These are phyloP conservation scores for Prochilodus magdalenae DNA, from an alignment of 2,113 vertebrate species.

Conservation along the genomic window DNA sequence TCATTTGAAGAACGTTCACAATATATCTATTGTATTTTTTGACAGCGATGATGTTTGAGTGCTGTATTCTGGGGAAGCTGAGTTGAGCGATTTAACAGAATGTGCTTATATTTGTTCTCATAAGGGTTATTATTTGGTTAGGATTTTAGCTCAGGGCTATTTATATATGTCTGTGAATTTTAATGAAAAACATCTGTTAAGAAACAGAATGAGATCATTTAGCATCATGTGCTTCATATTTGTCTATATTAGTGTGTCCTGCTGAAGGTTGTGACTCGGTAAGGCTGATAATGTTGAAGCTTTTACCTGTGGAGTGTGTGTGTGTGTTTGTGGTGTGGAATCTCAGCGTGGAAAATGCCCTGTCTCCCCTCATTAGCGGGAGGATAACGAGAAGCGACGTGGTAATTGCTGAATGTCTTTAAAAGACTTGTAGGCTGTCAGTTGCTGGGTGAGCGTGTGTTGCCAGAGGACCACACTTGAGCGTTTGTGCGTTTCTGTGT, in stretches of 20 bases:
- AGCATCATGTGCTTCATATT: neutral
- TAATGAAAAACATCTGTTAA: too few relatives aligned
- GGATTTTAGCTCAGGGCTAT: too few relatives aligned
- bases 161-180: too few relatives aligned
- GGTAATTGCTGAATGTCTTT: conserved; percentile 81
- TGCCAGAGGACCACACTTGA: conserved; percentile 8
- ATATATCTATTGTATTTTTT: too few relatives aligned
- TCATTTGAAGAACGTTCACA: too few relatives aligned
- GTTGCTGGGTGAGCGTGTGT: conserved; percentile 38
- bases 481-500: conserved; percentile 5
- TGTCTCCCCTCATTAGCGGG: conserved; percentile 76
- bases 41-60: too few relatives aligned
- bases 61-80: too few relatives aligned
- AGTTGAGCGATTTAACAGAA: too few relatives aligned
- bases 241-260: neutral
- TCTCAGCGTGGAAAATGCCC: conserved; percentile 72
- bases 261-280: neutral
- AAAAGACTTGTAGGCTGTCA: conserved; percentile 74
- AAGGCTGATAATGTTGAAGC: neutral
- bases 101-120: too few relatives aligned
- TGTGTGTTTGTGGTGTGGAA: conserved; percentile 61
- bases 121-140: too few relatives aligned
- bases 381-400: conserved; percentile 76
- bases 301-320: conserved; percentile 11
- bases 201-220: too few relatives aligned